phyloP scores from a whole-genome alignment of 2,888 invertebrate species.

The Platerodrilus igneus region DNA sequence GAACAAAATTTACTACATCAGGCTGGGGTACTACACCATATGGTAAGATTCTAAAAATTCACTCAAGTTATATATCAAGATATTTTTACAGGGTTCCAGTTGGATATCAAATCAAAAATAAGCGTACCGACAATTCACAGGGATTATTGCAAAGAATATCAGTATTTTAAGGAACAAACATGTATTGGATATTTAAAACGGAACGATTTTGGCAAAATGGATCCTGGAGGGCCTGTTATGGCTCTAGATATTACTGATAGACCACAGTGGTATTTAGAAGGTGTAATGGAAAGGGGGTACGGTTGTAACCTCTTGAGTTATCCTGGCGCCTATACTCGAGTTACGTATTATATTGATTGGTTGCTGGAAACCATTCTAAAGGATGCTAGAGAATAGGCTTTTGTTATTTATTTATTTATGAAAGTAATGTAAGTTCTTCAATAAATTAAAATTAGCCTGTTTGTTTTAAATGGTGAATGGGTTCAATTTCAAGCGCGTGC shows the following conservation, averaged over 20 bases:
- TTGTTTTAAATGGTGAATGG: too few species aligned
- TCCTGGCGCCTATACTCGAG: constrained; percentile 70
- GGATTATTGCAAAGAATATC: constrained; percentile 50
- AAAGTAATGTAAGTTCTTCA: too few species aligned
- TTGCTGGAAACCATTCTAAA: background rate
- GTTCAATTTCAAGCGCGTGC: too few species aligned
- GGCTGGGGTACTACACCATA: constrained; percentile 14
- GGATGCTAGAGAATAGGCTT: background rate
- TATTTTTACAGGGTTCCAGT: constrained; percentile 33
- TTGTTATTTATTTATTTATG: too few species aligned
- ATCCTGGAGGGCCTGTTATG: constrained; percentile 68
- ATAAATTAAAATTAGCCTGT: too few species aligned
- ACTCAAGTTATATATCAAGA: background rate
- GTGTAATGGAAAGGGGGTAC: constrained; percentile 82
- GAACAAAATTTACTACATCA: constrained; percentile 17
- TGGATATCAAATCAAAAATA: constrained; percentile 50
- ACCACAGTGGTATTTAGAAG: constrained; percentile 41
- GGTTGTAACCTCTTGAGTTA: constrained; percentile 69
- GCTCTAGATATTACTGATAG: background rate
- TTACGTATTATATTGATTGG: constrained; percentile 69
- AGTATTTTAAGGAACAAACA: constrained; percentile 42
- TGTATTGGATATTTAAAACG: constrained; percentile 38
- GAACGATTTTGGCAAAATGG: constrained; percentile 71
- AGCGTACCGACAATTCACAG: constrained; percentile 37
- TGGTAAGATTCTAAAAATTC: constrained; percentile 3